A percentile compares a stretch with the other conserved stretches of the same genome.
These are phyloP conservation scores for Chamaea fasciata DNA, from an alignment of 2,113 vertebrate species.

Conservation along the genomic window DNA sequence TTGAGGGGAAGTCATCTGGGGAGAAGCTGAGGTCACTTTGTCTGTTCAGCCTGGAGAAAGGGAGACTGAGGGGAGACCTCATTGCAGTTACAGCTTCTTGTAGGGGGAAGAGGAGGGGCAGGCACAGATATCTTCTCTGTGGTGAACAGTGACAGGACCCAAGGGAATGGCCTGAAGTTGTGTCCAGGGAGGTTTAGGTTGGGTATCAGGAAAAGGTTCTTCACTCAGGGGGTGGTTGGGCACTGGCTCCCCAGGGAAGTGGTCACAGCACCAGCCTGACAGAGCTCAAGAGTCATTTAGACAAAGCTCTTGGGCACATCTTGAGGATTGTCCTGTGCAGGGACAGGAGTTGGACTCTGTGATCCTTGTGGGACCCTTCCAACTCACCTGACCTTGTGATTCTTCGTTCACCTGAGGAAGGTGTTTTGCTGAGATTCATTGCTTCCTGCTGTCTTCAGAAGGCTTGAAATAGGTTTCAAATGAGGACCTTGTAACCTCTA, in stretches of 20 bases:
- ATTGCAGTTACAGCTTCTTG: accelerated
- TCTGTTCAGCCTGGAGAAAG: not conserved
- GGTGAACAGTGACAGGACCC: not conserved
- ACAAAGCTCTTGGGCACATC: not conserved
- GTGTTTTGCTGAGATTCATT: not conserved
- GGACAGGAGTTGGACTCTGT: not conserved
- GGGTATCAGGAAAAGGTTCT: not conserved
- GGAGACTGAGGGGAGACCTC: not conserved
- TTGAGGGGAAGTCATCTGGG: accelerated
- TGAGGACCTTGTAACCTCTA: not conserved
- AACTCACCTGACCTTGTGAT: not conserved
- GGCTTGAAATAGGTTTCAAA: not conserved
- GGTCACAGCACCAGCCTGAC: not conserved
- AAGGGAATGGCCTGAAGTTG: not conserved
- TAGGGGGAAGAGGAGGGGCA: not conserved
- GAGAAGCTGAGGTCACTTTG: not conserved
- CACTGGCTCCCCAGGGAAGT: not conserved
- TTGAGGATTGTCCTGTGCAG: not conserved
- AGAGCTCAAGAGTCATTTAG: not conserved
- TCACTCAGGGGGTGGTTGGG: accelerated
- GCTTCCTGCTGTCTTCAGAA: not conserved
- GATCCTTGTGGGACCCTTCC: not conserved
- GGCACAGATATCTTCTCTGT: not conserved
- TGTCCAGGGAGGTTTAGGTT: not conserved
- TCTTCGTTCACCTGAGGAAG: not conserved